These are phyloP conservation scores for Podarcis muralis DNA, from an alignment of 2,113 vertebrate species.

Conservation along the genomic window DNA sequence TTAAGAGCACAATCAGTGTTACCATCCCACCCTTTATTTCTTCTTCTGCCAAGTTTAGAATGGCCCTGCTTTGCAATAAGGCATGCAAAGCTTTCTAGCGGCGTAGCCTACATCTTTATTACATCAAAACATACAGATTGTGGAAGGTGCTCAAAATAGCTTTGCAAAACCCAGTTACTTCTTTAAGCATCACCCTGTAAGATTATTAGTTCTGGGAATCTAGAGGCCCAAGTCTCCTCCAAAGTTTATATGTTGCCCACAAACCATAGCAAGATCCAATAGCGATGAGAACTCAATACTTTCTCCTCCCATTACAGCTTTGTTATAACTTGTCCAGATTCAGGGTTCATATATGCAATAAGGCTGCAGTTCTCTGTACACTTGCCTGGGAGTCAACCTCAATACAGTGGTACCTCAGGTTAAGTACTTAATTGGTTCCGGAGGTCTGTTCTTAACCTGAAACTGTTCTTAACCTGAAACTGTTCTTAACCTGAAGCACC, in stretches of 20 bases:
- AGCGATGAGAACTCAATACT: not conserved
- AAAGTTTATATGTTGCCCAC: not conserved
- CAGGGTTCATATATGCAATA: not conserved
- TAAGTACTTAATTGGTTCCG: too few species aligned
- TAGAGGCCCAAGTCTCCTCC: not conserved
- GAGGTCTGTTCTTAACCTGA: too few species aligned
- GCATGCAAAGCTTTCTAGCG: not conserved
- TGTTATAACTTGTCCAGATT: not conserved
- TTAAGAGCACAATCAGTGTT: not conserved
- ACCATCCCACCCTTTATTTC: not conserved
- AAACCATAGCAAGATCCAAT: not conserved
- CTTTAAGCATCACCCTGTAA: not conserved
- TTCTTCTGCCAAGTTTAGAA: not conserved
- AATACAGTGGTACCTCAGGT: not conserved
- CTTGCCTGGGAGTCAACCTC: not conserved
- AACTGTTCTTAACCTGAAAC: too few species aligned
- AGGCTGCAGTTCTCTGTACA: not conserved
- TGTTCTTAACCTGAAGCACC: too few species aligned
- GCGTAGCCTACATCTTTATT: not conserved
- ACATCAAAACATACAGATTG: not conserved
- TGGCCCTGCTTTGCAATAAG: not conserved
- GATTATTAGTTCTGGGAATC: too few species aligned
- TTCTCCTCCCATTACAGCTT: not conserved
- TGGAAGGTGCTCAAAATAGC: too few species aligned
- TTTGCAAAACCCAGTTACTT: not conserved